phyloP scores from a whole-genome alignment of 2,888 invertebrate species.

The Monoplex corrugatus region DNA sequence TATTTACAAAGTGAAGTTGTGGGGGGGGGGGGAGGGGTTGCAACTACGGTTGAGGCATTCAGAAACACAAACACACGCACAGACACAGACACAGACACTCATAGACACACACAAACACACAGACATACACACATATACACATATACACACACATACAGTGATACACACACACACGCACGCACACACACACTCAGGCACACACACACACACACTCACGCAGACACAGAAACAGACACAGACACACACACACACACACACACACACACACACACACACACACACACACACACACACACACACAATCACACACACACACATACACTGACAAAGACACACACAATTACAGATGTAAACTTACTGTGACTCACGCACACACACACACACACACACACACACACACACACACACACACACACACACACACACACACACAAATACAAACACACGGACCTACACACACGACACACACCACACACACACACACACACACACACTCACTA shows the following conservation, averaged over 20 bases:
- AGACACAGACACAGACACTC: neutral
- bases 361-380: neutral
- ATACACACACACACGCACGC: constrained; percentile 22
- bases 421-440: neutral
- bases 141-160: neutral
- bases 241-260: constrained; percentile 15
- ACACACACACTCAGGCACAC: constrained; percentile 13
- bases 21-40: no score
- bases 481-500: no score
- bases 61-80: neutral
- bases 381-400: constrained; percentile 20
- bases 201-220: neutral
- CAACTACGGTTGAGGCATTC: no score
- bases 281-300: neutral
- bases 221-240: no score
- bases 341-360: neutral
- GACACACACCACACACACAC: no score
- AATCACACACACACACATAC: neutral
- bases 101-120: neutral
- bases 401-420: neutral
- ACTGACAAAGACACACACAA: neutral
- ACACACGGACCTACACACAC: no score
- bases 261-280: constrained; percentile 5
- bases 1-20: no score
- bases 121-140: neutral